Evolutionary conservation across 2,797 vertebrate species (phyloP).

Genomic region (Neopelma chrysocephalum): DNA sequence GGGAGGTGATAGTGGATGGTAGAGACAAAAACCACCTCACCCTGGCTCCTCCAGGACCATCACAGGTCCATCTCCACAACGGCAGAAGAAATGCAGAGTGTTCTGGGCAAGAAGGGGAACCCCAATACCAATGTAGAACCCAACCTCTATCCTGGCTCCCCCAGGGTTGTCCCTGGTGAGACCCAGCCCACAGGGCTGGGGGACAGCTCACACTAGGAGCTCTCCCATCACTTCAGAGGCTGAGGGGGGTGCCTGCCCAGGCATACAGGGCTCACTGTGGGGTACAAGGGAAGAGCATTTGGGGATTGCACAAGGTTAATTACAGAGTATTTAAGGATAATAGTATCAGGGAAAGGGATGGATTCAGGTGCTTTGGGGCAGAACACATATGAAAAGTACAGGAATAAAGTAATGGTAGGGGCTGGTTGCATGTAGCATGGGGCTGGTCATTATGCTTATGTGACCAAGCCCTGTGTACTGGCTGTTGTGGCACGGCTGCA

Average conservation of each 20-base stretch:
- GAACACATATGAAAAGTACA: not conserved
- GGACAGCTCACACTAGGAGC: not conserved
- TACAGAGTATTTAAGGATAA: not conserved
- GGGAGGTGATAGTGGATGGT: not conserved
- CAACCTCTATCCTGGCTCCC: rapidly evolving
- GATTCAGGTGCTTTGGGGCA: not conserved
- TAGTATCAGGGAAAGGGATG: not conserved
- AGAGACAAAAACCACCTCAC: not conserved
- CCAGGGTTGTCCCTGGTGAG: not conserved
- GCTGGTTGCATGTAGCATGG: not conserved
- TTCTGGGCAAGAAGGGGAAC: not conserved
- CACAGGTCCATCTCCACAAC: not conserved
- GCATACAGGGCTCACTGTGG: not conserved
- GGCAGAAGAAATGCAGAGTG: not conserved
- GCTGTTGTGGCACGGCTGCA: not conserved
- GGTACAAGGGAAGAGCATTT: not conserved
- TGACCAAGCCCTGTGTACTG: not conserved
- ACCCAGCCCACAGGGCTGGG: not conserved
- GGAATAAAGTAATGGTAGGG: not conserved
- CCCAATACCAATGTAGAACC: not conserved
- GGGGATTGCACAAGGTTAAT: not conserved
- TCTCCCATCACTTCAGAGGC: not conserved
- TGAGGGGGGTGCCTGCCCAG: not conserved
- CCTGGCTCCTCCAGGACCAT: too few relatives aligned
- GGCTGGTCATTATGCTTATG: not conserved